Conservation (phyloP, 2,888 invertebrate species). For the Lasioglossum zephyrum region DNA sequence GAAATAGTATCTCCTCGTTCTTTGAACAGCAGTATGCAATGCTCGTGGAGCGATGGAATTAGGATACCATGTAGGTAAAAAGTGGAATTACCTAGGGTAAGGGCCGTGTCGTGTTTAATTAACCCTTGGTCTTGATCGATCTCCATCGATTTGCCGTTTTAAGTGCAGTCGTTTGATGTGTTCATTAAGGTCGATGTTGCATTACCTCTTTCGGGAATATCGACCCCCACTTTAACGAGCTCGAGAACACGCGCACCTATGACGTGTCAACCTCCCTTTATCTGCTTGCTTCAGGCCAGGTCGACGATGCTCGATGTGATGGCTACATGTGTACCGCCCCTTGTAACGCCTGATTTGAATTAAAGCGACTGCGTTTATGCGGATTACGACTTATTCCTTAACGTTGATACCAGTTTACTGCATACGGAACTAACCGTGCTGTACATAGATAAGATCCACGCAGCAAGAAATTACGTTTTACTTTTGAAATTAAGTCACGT, state of each 20-base stretch:
- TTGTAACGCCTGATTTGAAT: slow-evolving; percentile 65
- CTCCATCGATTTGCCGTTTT: slow-evolving; percentile 30
- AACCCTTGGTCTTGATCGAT: slow-evolving; percentile 28
- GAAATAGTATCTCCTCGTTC: neutral
- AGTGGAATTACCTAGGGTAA: neutral
- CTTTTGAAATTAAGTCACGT: neutral
- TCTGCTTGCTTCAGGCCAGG: slow-evolving; percentile 69
- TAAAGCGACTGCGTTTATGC: slow-evolving; percentile 56
- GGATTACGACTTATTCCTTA: slow-evolving; percentile 51
- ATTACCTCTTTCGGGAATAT: slow-evolving; percentile 59
- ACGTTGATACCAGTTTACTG: slow-evolving; percentile 4
- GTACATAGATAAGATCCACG: neutral
- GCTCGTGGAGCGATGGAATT: neutral
- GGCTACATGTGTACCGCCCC: slow-evolving; percentile 66
- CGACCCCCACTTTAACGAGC: slow-evolving; percentile 67
- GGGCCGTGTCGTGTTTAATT: slow-evolving; percentile 42
- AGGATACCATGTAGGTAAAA: neutral
- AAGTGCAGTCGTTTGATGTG: slow-evolving; percentile 29
- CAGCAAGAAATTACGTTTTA: neutral
- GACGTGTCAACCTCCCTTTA: slow-evolving; percentile 70
- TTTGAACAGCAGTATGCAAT: neutral
- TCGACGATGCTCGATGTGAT: slow-evolving; percentile 66
- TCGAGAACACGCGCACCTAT: slow-evolving; percentile 67
- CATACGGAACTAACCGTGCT: neutral
- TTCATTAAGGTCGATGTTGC: slow-evolving; percentile 51